These are phyloP conservation scores for Syncerus caffer DNA, from an alignment of 2,797 vertebrate species.

Conservation along the genomic window DNA sequence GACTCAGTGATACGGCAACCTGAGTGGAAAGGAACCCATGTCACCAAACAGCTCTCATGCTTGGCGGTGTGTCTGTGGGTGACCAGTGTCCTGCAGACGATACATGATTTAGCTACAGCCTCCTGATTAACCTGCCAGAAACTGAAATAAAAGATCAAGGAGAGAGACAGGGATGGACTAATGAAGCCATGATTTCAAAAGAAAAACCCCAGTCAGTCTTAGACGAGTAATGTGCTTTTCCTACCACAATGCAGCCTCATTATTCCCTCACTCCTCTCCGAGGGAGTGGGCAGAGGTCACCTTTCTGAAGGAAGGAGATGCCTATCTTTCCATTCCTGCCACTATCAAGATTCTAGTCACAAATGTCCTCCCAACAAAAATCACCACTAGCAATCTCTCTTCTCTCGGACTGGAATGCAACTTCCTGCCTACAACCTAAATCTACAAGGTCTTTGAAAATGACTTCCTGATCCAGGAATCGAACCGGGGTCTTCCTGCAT, in stretches of 20 bases:
- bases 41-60: constrained; percentile 6
- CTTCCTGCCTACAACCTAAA: background rate
- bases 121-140: constrained; percentile 61
- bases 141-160: constrained; percentile 44
- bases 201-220: background rate
- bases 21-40: background rate
- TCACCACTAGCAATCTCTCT: background rate
- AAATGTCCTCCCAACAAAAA: background rate
- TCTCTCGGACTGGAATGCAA: background rate
- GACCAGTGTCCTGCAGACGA: background rate
- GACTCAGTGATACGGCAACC: background rate
- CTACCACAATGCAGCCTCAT: background rate
- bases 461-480: background rate
- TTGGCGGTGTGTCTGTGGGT: background rate
- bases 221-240: background rate
- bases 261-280: background rate
- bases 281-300: background rate
- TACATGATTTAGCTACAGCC: constrained; percentile 46
- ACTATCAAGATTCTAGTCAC: background rate
- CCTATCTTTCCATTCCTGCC: background rate
- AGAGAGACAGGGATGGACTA: constrained; percentile 23
- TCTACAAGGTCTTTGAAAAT: background rate
- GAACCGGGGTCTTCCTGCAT: background rate
- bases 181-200: constrained; percentile 59
- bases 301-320: background rate